A percentile compares a stretch with the other conserved stretches of the same genome.
These are phyloP conservation scores for Heterodera carotae DNA, from an alignment of 1,140 invertebrate genomes.

Conservation along the genomic window DNA sequence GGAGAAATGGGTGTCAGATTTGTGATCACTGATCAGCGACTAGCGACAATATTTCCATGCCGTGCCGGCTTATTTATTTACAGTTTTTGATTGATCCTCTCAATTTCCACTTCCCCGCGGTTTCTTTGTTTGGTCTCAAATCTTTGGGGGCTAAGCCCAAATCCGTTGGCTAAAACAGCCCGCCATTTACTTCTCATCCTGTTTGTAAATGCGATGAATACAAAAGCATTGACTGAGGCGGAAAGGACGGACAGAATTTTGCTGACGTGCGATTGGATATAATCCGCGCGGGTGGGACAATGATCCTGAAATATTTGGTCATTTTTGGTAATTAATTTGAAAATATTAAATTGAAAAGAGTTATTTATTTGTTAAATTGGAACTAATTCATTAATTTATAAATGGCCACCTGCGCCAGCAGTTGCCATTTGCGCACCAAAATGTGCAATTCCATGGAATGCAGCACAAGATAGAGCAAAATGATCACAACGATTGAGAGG, in stretches of 20 bases:
- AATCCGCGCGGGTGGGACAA: conserved; percentile 55
- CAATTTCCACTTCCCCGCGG: too few relatives aligned
- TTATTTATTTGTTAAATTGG: too few relatives aligned
- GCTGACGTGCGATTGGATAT: conserved; percentile 61
- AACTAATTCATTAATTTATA: too few relatives aligned
- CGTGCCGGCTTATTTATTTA: too few relatives aligned
- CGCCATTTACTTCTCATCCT: conserved; percentile 39
- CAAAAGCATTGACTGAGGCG: conserved; percentile 64
- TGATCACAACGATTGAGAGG: conserved; percentile 61
- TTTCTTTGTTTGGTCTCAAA: too few relatives aligned
- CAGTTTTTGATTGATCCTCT: too few relatives aligned
- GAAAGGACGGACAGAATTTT: conserved; percentile 62
- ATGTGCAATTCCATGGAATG: conserved; percentile 61
- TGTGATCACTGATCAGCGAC: too few relatives aligned
- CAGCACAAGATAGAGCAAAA: conserved; percentile 60
- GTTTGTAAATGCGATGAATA: conserved; percentile 65
- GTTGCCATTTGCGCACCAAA: conserved; percentile 62
- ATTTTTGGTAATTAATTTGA: background rate
- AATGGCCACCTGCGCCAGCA: conserved; percentile 36
- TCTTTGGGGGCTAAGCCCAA: too few relatives aligned
- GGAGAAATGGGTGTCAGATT: too few relatives aligned
- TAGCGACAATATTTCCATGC: too few relatives aligned
- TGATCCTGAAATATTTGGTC: conserved; percentile 37
- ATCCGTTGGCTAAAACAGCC: too few relatives aligned
- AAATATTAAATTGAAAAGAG: too few relatives aligned